A percentile compares a stretch with the other conserved stretches of the same genome.
Conservation (phyloP, 2,797 vertebrate genomes). For the Coregonus sp. region DNA sequence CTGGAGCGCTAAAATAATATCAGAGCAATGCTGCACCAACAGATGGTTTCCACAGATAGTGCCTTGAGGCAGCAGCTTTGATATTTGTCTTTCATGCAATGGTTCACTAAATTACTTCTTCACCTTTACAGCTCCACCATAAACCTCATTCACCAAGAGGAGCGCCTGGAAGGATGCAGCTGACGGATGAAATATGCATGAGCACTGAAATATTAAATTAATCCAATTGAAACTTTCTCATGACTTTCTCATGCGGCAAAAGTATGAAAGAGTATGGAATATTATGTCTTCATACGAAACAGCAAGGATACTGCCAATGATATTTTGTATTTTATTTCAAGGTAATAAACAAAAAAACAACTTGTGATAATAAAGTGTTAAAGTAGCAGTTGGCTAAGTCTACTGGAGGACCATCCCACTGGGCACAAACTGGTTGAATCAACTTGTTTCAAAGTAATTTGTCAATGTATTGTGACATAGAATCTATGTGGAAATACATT, state of each 20-base stretch:
- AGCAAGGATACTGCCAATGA: background rate
- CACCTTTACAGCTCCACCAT: conserved; percentile 36
- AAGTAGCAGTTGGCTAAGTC: background rate
- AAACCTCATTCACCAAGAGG: conserved; percentile 60
- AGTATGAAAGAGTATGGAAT: background rate
- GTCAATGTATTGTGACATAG: too few species aligned
- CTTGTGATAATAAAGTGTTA: background rate
- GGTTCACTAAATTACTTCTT: conserved; percentile 43
- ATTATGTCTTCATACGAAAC: background rate
- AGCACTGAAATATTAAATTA: conserved; percentile 71
- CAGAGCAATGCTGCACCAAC: conserved; percentile 53
- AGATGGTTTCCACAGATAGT: conserved; percentile 62
- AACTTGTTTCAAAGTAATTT: too few species aligned
- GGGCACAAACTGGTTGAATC: too few species aligned
- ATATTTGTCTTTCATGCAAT: conserved; percentile 71
- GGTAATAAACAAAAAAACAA: background rate
- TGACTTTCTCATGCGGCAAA: background rate
- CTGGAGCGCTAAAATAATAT: conserved; percentile 53
- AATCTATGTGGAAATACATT: too few species aligned
- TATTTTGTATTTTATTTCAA: background rate
- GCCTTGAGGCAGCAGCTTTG: conserved; percentile 65
- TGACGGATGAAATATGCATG: conserved; percentile 72
- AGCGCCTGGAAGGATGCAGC: conserved; percentile 61
- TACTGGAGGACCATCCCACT: background rate
- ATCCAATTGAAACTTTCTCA: background rate